Evolutionary conservation across 2,797 vertebrate genomes (phyloP), one percentile per base, ranked within the genome.

Genomic region (Cyclura pinguis): DNA sequence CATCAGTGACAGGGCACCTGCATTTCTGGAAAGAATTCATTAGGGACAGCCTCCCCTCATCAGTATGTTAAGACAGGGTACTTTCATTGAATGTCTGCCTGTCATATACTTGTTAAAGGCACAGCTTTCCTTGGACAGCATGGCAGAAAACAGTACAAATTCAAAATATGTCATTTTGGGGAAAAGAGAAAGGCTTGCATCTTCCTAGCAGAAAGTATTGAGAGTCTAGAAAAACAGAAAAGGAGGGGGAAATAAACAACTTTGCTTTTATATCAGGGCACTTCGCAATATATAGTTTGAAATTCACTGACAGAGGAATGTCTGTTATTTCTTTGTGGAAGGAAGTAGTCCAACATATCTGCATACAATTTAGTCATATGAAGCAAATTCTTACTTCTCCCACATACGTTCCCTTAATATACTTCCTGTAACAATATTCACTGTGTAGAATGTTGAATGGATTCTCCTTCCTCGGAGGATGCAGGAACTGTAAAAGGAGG

Each of bases 221-320:
- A 42, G 13, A 81, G 57, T 42, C 32, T 18, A 64, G 42, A 74
- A 10, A 27, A 9, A 80, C 18, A 74, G n/a, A 62, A 24, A 77
- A 50, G 20, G 80, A 5, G 6, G 76, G 38, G 35, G 12, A 86
- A 78, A 14, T 0, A 35, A 55, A 82, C 82, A 73, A 0, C 1
- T 9, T 47, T 62, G 0, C 0, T 85, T 42, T 86, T 10, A 77
- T 77, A 77, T 22, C 50, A 77, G 42, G 86, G 18, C 0, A 0
- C 5, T 91, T 24, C 6, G 85, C 10, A 87, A 80, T 62, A 18
- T 77, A 35, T 7, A 74, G n/a, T 4, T 80, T 38, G 93, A 91
- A 3, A 32, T 85, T n/a, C n/a, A 86, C 29, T 42, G 1, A 57
- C 88, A 18, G 42, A 82, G 5, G 90, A 69, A 84, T 84, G 1